Evolutionary conservation across 2,888 invertebrate genomes (phyloP), one percentile per base, ranked within the genome.

Genomic region (Perizoma flavofasciatum): DNA sequence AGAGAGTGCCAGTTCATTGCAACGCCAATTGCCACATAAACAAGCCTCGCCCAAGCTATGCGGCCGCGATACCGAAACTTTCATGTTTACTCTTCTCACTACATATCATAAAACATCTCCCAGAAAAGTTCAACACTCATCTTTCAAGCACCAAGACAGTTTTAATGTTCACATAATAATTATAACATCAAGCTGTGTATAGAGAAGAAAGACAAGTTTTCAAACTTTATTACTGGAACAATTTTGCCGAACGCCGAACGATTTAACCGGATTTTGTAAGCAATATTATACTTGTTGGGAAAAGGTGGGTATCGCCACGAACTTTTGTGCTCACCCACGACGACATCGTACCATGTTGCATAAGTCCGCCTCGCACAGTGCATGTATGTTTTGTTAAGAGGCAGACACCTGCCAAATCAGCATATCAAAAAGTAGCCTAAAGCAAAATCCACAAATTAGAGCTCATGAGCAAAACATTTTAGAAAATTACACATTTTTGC

Each of bases 1-100:
- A 78, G 77, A 77, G 74, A 79, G 77, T 75, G 75, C 73, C 77
- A 77, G 85, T 83, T 85, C 86, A 85, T 86, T 83, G 83, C 82
- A 78, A 82, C 79, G 79, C 83, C 88, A 85, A 89, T 88, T 89
- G 86, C 85, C 82, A 83, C 83, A 87, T 86, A 89, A 89, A 88
- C 86, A 86, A 88, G 83, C 78, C 82, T 75, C 74, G 68, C 77
- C 75, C 77, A 66, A 77, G 78, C 78, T 78, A 79, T 77, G 81
- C 78, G 77, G 76, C 75, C 76, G 78, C 78, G 79, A 81, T 82
- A 81, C 71, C 75, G 69, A 79, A 87, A 87, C 83, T 88, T 86
- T 76, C 72, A 73, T 83, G 81, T 82, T 82, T 81, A 82, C 79
- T 82, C 77, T 78, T 77, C 78, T 74, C 75, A 76, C 78, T 79